phyloP scores from a whole-genome alignment of 2,888 invertebrate species.

The Ptychoptera albimana region DNA sequence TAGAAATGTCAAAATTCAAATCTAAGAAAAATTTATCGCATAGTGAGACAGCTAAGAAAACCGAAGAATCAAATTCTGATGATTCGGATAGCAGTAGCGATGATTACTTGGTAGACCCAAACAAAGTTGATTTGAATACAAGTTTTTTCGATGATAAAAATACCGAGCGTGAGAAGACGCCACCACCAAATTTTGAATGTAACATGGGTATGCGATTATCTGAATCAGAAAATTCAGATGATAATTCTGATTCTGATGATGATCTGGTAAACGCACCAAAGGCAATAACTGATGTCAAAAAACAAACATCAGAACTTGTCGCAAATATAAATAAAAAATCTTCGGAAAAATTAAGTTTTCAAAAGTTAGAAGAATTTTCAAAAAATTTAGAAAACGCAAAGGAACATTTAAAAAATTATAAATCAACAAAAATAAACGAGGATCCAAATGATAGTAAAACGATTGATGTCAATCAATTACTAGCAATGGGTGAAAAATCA shows the following conservation, averaged over 20 bases:
- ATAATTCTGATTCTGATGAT: conserved; percentile 16
- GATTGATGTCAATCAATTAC: conserved; percentile 42
- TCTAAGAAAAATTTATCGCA: neutral
- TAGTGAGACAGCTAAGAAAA: neutral
- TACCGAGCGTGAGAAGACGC: conserved; percentile 11
- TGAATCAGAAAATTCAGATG: conserved; percentile 15
- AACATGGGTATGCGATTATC: conserved; percentile 23
- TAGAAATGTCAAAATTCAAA: conserved; percentile 14
- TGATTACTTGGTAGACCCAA: conserved; percentile 36
- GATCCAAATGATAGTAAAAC: conserved; percentile 19
- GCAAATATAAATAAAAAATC: conserved; percentile 31
- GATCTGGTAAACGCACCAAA: conserved; percentile 13
- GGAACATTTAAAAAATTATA: conserved; percentile 36
- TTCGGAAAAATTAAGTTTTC: conserved; percentile 33
- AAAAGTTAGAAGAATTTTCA: conserved; percentile 38
- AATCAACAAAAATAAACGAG: conserved; percentile 16
- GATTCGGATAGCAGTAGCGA: conserved; percentile 32
- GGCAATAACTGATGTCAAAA: conserved; percentile 19
- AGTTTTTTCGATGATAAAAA: conserved; percentile 31
- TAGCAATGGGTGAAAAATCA: conserved; percentile 44
- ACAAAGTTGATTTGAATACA: conserved; percentile 37
- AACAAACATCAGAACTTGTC: neutral
- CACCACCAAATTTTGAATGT: conserved; percentile 23
- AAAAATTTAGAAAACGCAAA: conserved; percentile 41
- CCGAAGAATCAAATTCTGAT: conserved; percentile 14